A percentile compares a stretch with the other conserved stretches of the same genome.
These are phyloP conservation scores for Drosophila nr. perissopoda DNA, from an alignment of 2,888 invertebrate genomes.

Conservation along the genomic window DNA sequence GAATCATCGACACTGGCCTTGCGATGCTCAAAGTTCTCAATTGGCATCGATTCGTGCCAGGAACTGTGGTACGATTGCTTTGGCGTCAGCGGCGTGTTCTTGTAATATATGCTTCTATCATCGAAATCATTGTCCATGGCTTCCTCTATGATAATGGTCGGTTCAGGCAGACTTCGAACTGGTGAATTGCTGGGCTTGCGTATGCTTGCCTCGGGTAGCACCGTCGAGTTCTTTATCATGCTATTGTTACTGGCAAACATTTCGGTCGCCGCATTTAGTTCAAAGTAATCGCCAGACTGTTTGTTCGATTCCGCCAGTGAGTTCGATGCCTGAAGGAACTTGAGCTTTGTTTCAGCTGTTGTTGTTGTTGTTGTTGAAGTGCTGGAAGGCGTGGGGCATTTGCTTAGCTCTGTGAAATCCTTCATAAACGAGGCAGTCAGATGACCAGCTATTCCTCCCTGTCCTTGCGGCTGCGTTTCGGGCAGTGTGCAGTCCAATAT, in stretches of 20 bases:
- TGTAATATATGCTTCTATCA: constrained; percentile 81
- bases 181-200: constrained; percentile 21
- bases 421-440: constrained; percentile 70
- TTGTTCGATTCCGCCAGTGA: not conserved
- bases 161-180: not conserved
- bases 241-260: constrained; percentile 80
- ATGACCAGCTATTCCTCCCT: constrained; percentile 12
- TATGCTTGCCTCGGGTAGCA: constrained; percentile 54
- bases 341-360: constrained; percentile 17
- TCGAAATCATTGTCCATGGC: constrained; percentile 17
- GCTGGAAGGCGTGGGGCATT: constrained; percentile 25
- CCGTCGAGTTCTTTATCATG: constrained; percentile 82
- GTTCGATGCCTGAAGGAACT: constrained; percentile 29
- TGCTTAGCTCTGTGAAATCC: constrained; percentile 62
- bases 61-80: constrained; percentile 71
- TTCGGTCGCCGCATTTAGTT: constrained; percentile 82
- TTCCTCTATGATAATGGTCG: constrained; percentile 8
- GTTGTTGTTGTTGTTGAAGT: not conserved
- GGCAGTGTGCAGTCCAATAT: constrained; percentile 15
- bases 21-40: constrained; percentile 60
- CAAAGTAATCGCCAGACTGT: constrained; percentile 56
- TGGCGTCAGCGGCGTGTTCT: constrained; percentile 70
- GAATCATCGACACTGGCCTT: constrained; percentile 70
- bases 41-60: constrained; percentile 70
- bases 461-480: constrained; percentile 14